Conservation (phyloP, 2,888 invertebrate genomes). For the Volucella zonaria region DNA sequence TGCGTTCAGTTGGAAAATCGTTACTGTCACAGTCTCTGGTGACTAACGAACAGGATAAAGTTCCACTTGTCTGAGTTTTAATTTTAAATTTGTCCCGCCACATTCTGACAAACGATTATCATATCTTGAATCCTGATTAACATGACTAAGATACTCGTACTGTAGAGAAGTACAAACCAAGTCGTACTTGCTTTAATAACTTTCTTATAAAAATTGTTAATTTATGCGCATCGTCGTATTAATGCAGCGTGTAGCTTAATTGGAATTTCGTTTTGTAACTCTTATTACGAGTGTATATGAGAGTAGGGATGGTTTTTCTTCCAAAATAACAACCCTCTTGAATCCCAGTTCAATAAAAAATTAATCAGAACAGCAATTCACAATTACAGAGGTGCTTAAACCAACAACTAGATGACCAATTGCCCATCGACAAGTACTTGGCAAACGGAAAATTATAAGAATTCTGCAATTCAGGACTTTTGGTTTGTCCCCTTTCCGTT, state of each 20-base stretch:
- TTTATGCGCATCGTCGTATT: conserved; percentile 61
- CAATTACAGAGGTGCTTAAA: conserved; percentile 81
- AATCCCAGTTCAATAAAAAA: conserved; percentile 68
- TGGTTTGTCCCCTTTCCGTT: conserved; percentile 1
- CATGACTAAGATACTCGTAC: conserved; percentile 79
- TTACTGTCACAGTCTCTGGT: conserved; percentile 73
- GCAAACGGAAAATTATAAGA: conserved; percentile 33
- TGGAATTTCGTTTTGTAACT: conserved; percentile 1
- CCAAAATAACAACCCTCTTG: conserved; percentile 48
- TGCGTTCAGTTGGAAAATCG: conserved; percentile 69
- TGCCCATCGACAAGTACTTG: conserved; percentile 64
- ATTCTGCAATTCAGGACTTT: conserved; percentile 65
- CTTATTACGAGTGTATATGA: conserved; percentile 17
- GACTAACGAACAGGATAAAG: conserved; percentile 73
- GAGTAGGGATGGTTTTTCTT: conserved; percentile 15
- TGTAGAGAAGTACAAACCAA: conserved; percentile 16
- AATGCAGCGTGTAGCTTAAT: conserved; percentile 60
- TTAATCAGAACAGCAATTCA: conserved; percentile 76
- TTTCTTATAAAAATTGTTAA: conserved; percentile 38
- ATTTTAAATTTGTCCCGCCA: conserved; percentile 74
- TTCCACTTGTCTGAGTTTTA: conserved; percentile 74
- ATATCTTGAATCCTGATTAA: conserved; percentile 83
- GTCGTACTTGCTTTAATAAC: too few relatives aligned
- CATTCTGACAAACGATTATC: conserved; percentile 81
- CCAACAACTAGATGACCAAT: conserved; percentile 79